Evolutionary conservation across 2,888 invertebrate genomes (phyloP), one percentile per base, ranked within the genome.

Genomic region (Lasioglossum calceatum): DNA sequence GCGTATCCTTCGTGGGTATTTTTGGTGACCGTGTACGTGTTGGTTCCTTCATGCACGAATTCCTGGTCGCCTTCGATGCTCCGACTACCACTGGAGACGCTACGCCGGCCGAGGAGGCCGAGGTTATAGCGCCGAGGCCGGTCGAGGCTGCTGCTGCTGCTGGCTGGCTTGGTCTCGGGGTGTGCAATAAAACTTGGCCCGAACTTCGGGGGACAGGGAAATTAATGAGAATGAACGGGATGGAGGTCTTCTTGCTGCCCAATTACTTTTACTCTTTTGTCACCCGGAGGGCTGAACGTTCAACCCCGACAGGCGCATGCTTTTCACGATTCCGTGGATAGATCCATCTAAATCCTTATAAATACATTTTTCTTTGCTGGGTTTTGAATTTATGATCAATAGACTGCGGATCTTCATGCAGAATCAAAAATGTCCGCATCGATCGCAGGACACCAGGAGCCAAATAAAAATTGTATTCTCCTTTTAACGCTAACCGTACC

Each of bases 1-100:
- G 86, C 86, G 77, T 84, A 84, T 84, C 84, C 84, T 86, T 86
- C 81, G 74, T 71, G 76, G 84, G 75, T 84, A 84, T 84, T 86
- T 86, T 80, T 80, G 85, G 84, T 86, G 70, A 61, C 77, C 64
- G 84, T 54, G 64, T 42, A 39, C 76, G 36, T 19, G 27, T 58
- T 16, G 78, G 78, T 71, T 42, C 71, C 70, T 39, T n/a, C 42
- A 14, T 19, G 23, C 76, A 77, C 67, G 44, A 77, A 77, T 77
- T 77, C 77, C 58, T 23, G 36, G 67, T 19, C 54, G 42, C 44
- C 42, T 58, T n/a, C 54, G 19, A 42, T 47, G 39, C 27, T 61
- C 64, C 19, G n/a, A 42, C 42, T 14, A n/a, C n/a, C 12, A 39
- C 39, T 19, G 70, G 70, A 71, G 12, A 67, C 27, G 32, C 67